Conservation (phyloP, 2,888 invertebrate genomes). For the Macrosiphum euphorbiae region DNA sequence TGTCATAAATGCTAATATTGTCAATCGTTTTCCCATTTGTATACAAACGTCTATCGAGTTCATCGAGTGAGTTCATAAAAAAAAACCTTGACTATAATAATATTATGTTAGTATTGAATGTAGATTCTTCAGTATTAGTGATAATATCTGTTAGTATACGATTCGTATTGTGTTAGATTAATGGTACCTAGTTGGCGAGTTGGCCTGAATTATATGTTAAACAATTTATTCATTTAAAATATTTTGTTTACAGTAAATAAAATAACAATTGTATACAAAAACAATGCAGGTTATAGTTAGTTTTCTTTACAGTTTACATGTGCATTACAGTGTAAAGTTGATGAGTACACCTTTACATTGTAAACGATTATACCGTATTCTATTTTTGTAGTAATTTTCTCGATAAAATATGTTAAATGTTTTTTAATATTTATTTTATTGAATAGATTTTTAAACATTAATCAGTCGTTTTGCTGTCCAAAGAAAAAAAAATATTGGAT, state of each 20-base stretch:
- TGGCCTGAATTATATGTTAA: neutral
- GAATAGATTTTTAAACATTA: neutral
- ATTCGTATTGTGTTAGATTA: neutral
- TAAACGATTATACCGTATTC: neutral
- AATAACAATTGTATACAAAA: neutral
- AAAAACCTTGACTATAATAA: neutral
- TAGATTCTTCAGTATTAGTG: neutral
- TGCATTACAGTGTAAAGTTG: neutral
- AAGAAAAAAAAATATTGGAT: neutral
- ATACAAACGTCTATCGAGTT: neutral
- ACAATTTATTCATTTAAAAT: neutral
- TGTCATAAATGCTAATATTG: neutral
- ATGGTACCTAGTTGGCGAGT: neutral
- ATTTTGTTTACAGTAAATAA: neutral
- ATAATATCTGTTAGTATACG: neutral
- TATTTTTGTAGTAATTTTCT: neutral
- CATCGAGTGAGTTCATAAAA: neutral
- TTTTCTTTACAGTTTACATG: neutral
- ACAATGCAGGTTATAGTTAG: neutral
- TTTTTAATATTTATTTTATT: neutral
- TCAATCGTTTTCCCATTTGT: neutral
- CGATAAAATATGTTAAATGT: neutral
- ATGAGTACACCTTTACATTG: neutral
- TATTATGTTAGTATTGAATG: neutral
- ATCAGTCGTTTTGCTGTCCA: neutral